Percentiles rank a stretch among this genome's conserved stretches.
These are phyloP conservation scores for Drosophila meridionalis DNA, from an alignment of 2,888 invertebrate genomes.

Conservation along the genomic window DNA sequence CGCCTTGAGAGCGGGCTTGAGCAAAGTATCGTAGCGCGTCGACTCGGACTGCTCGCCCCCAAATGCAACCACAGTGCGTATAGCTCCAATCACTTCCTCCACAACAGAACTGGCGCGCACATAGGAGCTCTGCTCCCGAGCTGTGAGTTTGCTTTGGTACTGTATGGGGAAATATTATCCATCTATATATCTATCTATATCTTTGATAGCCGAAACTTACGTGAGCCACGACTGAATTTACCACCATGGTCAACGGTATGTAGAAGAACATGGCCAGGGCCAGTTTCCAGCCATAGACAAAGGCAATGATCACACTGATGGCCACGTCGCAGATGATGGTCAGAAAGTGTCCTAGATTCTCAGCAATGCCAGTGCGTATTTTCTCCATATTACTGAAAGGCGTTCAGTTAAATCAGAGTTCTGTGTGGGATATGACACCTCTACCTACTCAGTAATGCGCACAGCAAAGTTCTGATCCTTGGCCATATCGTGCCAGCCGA, in stretches of 20 bases:
- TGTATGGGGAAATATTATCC: conserved; percentile 75
- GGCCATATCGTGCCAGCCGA: conserved; percentile 90
- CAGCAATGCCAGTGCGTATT: conserved; percentile 92
- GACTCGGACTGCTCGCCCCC: conserved; percentile 91
- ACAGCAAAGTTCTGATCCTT: conserved; percentile 90
- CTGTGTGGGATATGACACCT: not conserved
- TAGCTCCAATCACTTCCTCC: conserved; percentile 90
- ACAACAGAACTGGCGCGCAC: conserved; percentile 91
- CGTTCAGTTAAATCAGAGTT: not conserved
- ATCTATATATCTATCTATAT: no score
- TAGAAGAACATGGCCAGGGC: conserved; percentile 91
- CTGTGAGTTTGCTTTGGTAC: conserved; percentile 88
- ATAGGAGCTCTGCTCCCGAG: conserved; percentile 89
- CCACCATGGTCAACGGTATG: conserved; percentile 90
- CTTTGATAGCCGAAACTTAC: conserved; percentile 74
- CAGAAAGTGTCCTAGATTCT: conserved; percentile 91
- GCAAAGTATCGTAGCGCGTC: conserved; percentile 85
- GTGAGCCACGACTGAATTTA: conserved; percentile 91
- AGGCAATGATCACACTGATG: conserved; percentile 86
- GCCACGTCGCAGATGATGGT: conserved; percentile 87
- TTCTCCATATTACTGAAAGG: conserved; percentile 89
- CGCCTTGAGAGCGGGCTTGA: conserved; percentile 87
- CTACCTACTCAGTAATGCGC: conserved; percentile 89
- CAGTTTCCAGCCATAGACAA: conserved; percentile 93
- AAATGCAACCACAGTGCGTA: conserved; percentile 91